Conservation (phyloP, 2,797 vertebrate species). For the Otolemur crassicaudatus region DNA sequence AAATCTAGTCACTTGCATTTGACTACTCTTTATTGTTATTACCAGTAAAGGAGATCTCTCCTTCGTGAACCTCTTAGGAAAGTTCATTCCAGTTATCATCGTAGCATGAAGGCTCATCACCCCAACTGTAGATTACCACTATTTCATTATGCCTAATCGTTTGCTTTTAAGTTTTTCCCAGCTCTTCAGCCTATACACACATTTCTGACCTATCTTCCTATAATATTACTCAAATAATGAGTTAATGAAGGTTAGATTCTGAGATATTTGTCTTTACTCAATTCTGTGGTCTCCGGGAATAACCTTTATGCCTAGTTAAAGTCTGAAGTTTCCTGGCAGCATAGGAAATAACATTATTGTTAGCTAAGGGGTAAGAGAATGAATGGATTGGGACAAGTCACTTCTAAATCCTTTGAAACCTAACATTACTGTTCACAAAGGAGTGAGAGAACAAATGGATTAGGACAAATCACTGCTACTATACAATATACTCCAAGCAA, state of each 20-base stretch:
- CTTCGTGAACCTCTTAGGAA: not conserved
- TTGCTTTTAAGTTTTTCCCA: constrained; percentile 19
- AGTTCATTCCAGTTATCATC: not conserved
- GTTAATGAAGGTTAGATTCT: constrained; percentile 50
- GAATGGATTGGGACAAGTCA: constrained; percentile 19
- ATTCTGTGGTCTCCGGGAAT: constrained; percentile 17
- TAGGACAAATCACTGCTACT: constrained; percentile 24
- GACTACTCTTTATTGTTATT: not conserved
- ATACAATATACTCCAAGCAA: not conserved
- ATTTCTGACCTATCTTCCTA: constrained; percentile 51
- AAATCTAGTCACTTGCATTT: not conserved
- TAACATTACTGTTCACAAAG: not conserved
- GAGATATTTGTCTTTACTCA: not conserved
- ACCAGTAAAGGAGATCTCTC: not conserved
- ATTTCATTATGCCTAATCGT: not conserved
- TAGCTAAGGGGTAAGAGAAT: constrained; percentile 21
- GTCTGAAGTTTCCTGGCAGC: too few relatives aligned
- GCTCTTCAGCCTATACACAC: not conserved
- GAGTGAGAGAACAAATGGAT: constrained; percentile 17
- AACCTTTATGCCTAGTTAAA: not conserved
- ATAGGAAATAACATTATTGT: not conserved
- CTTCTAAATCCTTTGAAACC: constrained; percentile 26
- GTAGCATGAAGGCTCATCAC: not conserved
- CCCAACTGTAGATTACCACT: not conserved
- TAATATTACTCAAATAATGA: constrained; percentile 20